A percentile compares a stretch with the other conserved stretches of the same genome.
phyloP scores from a whole-genome alignment of 2,113 vertebrate genomes.

The Rhipidura dahli region DNA sequence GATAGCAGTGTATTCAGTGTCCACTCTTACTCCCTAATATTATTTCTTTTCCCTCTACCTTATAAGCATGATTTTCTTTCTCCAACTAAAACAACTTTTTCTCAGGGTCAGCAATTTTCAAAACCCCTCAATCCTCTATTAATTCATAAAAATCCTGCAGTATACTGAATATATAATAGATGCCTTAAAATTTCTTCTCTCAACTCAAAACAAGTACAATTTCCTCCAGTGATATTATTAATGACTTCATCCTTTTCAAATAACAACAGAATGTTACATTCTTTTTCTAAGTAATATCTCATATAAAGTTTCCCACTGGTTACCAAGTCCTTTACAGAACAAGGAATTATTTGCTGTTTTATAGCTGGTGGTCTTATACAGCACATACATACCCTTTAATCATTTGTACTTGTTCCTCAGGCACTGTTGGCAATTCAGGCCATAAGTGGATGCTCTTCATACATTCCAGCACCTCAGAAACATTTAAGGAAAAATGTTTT shows the following conservation, averaged over 20 bases:
- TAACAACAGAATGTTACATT: neutral
- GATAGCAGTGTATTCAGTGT: neutral
- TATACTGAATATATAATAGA: neutral
- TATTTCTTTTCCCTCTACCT: neutral
- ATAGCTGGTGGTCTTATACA: neutral
- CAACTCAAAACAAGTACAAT: neutral
- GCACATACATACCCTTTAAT: conserved; percentile 27
- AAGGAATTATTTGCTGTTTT: neutral
- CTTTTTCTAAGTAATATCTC: neutral
- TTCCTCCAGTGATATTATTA: neutral
- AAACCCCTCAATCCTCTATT: neutral
- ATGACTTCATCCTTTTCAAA: neutral
- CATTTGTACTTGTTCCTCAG: neutral
- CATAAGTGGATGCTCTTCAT: conserved; percentile 60
- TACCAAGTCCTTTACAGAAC: neutral
- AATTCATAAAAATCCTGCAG: neutral
- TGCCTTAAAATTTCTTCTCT: neutral
- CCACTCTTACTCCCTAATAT: neutral
- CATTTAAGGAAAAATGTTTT: neutral
- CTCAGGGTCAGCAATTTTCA: neutral
- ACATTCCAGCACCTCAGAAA: conserved; percentile 64
- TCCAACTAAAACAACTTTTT: neutral
- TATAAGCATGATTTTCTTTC: neutral
- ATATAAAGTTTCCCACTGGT: neutral
- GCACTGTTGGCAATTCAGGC: conserved; percentile 42